A percentile compares a stretch with the other conserved stretches of the same genome.
Conservation (phyloP, 2,113 vertebrate genomes). For the Hippocampus mohnikei region DNA sequence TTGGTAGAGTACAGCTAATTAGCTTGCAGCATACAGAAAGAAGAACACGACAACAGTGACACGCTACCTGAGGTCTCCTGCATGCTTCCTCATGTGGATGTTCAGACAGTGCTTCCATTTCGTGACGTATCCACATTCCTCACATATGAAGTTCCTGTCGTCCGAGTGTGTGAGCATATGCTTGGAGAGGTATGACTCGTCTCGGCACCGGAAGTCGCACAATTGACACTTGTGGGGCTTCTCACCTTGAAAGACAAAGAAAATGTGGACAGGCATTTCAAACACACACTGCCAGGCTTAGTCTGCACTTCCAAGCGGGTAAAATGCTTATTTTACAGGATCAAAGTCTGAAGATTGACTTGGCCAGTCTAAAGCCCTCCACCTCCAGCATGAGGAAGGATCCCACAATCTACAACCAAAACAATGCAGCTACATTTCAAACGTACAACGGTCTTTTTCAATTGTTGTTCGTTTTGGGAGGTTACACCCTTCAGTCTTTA, state of each 20-base stretch:
- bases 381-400: background rate
- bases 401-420: background rate
- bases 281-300: background rate
- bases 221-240: conserved; percentile 92
- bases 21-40: background rate
- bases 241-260: conserved; percentile 74
- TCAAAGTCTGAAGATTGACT: background rate
- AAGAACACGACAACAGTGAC: background rate
- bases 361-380: background rate
- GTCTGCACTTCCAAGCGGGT: background rate
- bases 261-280: background rate
- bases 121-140: conserved; percentile 94
- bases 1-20: background rate
- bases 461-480: no score
- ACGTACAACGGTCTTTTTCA: no score
- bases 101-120: conserved; percentile 97
- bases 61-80: conserved; percentile 87
- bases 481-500: background rate
- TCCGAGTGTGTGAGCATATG: conserved; percentile 94
- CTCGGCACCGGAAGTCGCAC: conserved; percentile 91
- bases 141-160: conserved; percentile 94
- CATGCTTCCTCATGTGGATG: conserved; percentile 97
- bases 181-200: conserved; percentile 93
- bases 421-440: no score
- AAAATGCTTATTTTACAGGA: background rate